Evolutionary conservation across 2,113 vertebrate genomes (phyloP), one percentile per base, ranked within the genome.

Genomic region (Phylloscopus trochilus): DNA sequence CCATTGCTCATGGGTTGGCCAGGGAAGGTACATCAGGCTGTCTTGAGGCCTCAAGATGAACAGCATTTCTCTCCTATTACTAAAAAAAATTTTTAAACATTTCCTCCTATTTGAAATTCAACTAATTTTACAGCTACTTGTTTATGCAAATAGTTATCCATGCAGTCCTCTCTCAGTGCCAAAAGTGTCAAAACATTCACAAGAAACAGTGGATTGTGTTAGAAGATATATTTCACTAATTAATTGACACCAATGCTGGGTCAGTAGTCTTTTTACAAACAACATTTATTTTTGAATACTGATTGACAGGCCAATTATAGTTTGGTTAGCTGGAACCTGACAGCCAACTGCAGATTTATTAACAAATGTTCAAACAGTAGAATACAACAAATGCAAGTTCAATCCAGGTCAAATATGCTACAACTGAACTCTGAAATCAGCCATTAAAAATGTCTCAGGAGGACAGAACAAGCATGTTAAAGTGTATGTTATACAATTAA

Each of bases 401-500:
- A 83, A 69, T 69, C 18, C 62, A 79, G 67, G 93, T 93, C 89
- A 95, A 69, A 93, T 93, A 91, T 41, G 5, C 39, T 95, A 47
- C 51, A 77, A 68, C 77, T 95, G 47, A 96, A 91, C 83, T 91
- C 73, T 95, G 87, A 96, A 97, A 95, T 70, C 49, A 44, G 70
- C 79, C 90, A 52, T n/a, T 88, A 35, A 58, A 88, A 85, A 93
- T 89, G 91, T 80, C 66, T 89, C 75, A 96, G 89, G 78, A 95
- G 84, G 75, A 89, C 41, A 92, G 60, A 96, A 92, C 11, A 55
- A 81, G 39, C 49, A 89, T 68, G 83, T 92, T 90, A 80, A 96
- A 81, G 13, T 56, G n/a, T 78, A 92, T 74, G 79, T 95, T 93
- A 86, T 73, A 53, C 78, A 91, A 92, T 84, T 87, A 96, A 91